Percentiles rank a stretch among this genome's conserved stretches.
phyloP scores from a whole-genome alignment of 2,113 vertebrate genomes.

The Blennius ocellaris region DNA sequence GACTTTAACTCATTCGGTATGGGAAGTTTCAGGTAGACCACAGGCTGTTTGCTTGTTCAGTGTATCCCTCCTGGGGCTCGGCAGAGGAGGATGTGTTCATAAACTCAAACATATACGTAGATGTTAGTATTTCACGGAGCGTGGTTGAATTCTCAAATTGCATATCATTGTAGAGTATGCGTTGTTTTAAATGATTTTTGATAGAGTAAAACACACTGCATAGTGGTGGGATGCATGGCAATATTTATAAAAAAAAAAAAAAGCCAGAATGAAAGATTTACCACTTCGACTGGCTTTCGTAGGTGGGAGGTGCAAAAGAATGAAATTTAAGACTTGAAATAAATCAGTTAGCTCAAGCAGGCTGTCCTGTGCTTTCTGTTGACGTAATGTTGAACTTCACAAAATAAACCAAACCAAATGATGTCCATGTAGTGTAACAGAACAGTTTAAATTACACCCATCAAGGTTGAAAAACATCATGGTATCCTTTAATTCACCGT shows the following conservation, averaged over 20 bases:
- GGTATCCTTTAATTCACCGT: not conserved
- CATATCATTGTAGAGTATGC: slow-evolving; percentile 15
- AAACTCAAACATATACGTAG: slow-evolving; percentile 26
- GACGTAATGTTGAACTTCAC: not conserved
- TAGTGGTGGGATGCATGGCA: no score
- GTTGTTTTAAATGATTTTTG: slow-evolving; percentile 13
- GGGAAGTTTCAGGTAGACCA: slow-evolving; percentile 52
- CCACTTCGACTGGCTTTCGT: not conserved
- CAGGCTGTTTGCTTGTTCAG: slow-evolving; percentile 64
- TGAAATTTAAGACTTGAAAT: not conserved
- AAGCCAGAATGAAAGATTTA: not conserved
- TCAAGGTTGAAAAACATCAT: not conserved
- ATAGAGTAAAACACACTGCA: not conserved
- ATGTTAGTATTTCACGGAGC: slow-evolving; percentile 8
- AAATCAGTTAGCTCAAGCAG: not conserved
- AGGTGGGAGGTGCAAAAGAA: not conserved
- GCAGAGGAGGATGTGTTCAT: not conserved
- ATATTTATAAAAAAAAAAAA: slow-evolving; percentile 3
- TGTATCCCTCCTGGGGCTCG: slow-evolving; percentile 15
- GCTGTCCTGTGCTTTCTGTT: not conserved
- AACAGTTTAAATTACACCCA: slow-evolving; percentile 8
- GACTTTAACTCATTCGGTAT: slow-evolving; percentile 45
- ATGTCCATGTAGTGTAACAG: not conserved
- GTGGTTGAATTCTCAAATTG: slow-evolving; percentile 22
- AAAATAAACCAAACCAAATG: no score